Percentiles rank a stretch among this genome's conserved stretches.
These are phyloP conservation scores for Aricia artaxerxes DNA, from an alignment of 2,888 invertebrate species.

Conservation along the genomic window DNA sequence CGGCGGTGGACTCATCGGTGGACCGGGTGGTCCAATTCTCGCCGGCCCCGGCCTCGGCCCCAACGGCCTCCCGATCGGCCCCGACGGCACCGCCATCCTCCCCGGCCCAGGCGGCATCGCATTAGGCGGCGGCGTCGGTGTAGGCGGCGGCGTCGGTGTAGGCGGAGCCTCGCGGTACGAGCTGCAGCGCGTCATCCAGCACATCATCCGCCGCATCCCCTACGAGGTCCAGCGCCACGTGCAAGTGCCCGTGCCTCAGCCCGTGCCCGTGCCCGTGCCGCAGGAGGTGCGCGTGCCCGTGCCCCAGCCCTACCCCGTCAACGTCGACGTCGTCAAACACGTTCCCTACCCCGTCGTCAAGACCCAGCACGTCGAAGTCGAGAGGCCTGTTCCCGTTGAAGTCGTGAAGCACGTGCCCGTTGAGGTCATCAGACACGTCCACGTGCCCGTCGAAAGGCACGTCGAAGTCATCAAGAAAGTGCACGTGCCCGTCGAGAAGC, in stretches of 20 bases:
- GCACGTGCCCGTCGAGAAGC: conserved; percentile 68
- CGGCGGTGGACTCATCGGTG: conserved; percentile 32
- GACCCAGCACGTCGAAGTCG: conserved; percentile 68
- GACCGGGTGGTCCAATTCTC: conserved; percentile 19
- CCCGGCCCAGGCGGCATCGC: conserved; percentile 56
- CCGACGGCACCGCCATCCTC: conserved; percentile 54
- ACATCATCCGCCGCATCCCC: conserved; percentile 68
- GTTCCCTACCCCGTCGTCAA: conserved; percentile 74
- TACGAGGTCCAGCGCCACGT: conserved; percentile 72
- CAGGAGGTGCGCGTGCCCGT: conserved; percentile 70
- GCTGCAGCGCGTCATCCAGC: conserved; percentile 70
- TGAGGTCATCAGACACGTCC: conserved; percentile 70
- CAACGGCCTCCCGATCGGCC: conserved; percentile 36
- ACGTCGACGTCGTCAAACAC: conserved; percentile 68
- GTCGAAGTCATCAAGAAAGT: conserved; percentile 73
- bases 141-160: conserved; percentile 54
- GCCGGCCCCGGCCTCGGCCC: conserved; percentile 21
- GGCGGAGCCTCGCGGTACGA: conserved; percentile 61
- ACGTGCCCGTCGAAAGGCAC: conserved; percentile 67
- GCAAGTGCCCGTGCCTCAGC: conserved; percentile 64
- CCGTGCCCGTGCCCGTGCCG: conserved; percentile 66
- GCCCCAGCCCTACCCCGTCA: conserved; percentile 73
- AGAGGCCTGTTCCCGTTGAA: conserved; percentile 68
- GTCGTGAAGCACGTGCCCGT: conserved; percentile 68
- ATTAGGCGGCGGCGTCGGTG: conserved; percentile 48